Base-by-base conservation (phyloP, 2,888 invertebrate species). In the Girardia tigrina region DNA sequence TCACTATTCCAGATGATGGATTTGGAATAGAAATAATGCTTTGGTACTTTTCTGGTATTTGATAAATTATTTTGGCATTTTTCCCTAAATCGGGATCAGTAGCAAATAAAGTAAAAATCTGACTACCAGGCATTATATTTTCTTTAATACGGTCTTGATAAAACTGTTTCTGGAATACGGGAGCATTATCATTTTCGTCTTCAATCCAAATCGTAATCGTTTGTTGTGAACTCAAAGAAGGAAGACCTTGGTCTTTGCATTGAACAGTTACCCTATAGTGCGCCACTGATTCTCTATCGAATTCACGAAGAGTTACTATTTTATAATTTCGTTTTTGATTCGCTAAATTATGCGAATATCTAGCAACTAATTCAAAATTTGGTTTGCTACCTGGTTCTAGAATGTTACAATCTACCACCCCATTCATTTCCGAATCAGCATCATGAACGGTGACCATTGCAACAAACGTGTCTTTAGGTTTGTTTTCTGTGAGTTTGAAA, bases 21-120 rank as follows among this genome's bases (percentile, higher is more conserved):
- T 36, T 36, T 12, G 36, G 16, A 12, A 36, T 36, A 8, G 36
- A 12, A 12, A 36, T 16, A 36, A 36, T 36, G 16, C 16, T 36
- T 36, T 90, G 91, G 83, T 92, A 90, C 72, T 93, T 92, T 69
- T 89, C 88, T 71, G 89, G 88, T 80, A 94, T 90, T 78, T 88
- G 88, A 86, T 92, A 94, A 70, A 87, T 86, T 76, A 94, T 88
- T 81, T 88, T 88, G 8, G 92, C 92, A 86, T 93, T 93, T 80
- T 79, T 77, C 2, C 91, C 92, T 80, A 92, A 91, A 86, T 94
- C 94, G 80, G 90, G 88, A 85, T 94, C 94, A 28, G 90, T 91
- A 14, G 94, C 94, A 79, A 90, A 89, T 78, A 93, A 90, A 6
- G 90, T 89, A 14, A 92, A 88, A 0, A 93, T 90, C 6, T 89